Conservation (phyloP, 1,140 invertebrate species). For the Dendroctonus valens region DNA sequence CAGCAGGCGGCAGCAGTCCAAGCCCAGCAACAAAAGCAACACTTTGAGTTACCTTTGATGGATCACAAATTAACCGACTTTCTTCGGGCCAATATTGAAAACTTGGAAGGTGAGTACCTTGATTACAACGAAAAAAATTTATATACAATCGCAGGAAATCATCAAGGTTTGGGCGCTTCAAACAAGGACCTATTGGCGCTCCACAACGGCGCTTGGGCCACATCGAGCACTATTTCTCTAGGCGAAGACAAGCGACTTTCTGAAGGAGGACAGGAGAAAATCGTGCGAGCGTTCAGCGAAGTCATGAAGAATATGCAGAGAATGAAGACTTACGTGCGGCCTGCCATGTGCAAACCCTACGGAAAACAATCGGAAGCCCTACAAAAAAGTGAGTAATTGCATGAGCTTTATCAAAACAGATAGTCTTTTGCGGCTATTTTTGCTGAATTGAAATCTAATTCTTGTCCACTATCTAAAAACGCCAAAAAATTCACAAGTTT, state of each 20-base stretch:
- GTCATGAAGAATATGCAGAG: conserved; percentile 82
- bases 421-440: too few relatives aligned
- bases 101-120: conserved; percentile 56
- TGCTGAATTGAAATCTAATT: too few relatives aligned
- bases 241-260: conserved; percentile 42
- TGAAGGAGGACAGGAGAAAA: conserved; percentile 72
- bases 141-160: not conserved
- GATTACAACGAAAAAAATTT: not conserved
- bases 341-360: conserved; percentile 85
- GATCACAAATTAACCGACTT: conserved; percentile 63
- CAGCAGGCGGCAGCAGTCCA: conserved; percentile 30
- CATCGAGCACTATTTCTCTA: conserved; percentile 36
- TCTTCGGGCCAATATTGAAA: conserved; percentile 66
- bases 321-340: conserved; percentile 80
- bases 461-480: too few relatives aligned
- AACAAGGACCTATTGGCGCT: conserved; percentile 68
- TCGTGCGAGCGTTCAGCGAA: conserved; percentile 76
- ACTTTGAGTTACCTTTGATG: conserved; percentile 52
- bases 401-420: not conserved
- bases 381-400: conserved; percentile 71
- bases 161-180: conserved; percentile 51
- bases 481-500: too few relatives aligned
- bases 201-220: conserved; percentile 66
- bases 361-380: conserved; percentile 83
- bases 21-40: conserved; percentile 48